Evolutionary conservation across 1,140 invertebrate genomes (phyloP).

Genomic region (Musca vetustissima): DNA sequence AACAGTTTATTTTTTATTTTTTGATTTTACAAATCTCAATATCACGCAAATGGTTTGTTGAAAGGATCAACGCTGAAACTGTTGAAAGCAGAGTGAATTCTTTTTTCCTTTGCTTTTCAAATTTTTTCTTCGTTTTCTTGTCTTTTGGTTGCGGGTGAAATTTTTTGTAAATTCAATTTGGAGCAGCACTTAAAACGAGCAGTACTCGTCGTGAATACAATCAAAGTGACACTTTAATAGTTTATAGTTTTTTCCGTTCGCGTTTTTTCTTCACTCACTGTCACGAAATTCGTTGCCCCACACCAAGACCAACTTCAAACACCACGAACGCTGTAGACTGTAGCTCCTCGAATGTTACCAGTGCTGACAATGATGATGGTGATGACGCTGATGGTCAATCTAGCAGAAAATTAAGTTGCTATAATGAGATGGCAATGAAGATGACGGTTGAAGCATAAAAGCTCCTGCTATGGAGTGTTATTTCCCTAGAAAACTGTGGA

Average conservation of each 20-base stretch:
- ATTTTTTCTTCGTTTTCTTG: too few species aligned
- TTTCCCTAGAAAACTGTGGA: too few species aligned
- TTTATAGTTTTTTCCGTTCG: slow-evolving; percentile 3
- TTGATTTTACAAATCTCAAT: slow-evolving; percentile 13
- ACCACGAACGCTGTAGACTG: too few species aligned
- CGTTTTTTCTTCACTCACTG: neutral
- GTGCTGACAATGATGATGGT: too few species aligned
- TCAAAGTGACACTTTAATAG: slow-evolving; percentile 17
- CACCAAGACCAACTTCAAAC: too few species aligned
- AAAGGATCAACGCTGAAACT: neutral
- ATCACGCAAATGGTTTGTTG: slow-evolving; percentile 6
- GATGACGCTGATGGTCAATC: slow-evolving; percentile 18
- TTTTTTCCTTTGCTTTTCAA: too few species aligned
- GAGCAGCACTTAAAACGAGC: neutral
- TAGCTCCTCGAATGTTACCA: too few species aligned
- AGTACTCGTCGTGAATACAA: slow-evolving; percentile 2
- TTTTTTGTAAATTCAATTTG: slow-evolving; percentile 17
- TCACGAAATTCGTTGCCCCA: too few species aligned
- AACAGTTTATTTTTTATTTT: slow-evolving; percentile 5
- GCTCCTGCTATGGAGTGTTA: too few species aligned
- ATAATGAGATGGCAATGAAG: slow-evolving; percentile 17
- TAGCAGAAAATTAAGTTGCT: slow-evolving; percentile 21
- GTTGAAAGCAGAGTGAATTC: too few species aligned
- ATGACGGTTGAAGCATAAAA: neutral
- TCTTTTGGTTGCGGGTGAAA: too few species aligned